Base-by-base conservation (phyloP, 2,113 vertebrate species). In the Prunella himalayana region DNA sequence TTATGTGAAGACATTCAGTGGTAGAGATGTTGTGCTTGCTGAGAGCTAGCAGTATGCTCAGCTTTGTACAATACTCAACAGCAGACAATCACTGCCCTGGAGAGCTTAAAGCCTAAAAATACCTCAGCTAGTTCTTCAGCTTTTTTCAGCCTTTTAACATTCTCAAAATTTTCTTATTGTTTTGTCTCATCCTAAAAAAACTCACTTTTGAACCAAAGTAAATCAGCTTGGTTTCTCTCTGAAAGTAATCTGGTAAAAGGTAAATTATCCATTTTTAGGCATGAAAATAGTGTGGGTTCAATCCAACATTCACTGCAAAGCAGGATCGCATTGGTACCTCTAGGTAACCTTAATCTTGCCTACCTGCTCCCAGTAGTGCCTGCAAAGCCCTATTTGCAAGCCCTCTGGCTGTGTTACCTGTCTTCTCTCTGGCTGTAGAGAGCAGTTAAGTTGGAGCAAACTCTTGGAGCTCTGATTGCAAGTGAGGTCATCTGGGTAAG, bases 81-180 rank as follows among this genome's bases (percentile, higher is more conserved):
- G 47, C 33, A 88, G 61, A 89, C 17, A 45, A 31, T 21, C 68
- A 51, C 17, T 86, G 64, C 44, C 44, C 54, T 81, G 64, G 72
- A 92, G 79, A 95, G 25, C 68, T 86, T 94, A 75, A 88, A 86
- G 27, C 51, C 90, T 92, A 90, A 94, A 95, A 95, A 88, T 88
- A 91, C 19, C 45, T 65, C 84, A 72, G 41, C 42, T 94, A 69
- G 73, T 77, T 15, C 57, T 66, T 94, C 70, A 91, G 70, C 8
- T 91, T 92, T 91, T 82, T 88, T 68, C 88, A 82, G 53, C 24
- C 81, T 91, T 83, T 80, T 61, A 87, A 64, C 14, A 12, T 79
- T 82, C 49, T 77, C 23, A 64, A 61, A n/a, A 44, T 63, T 75
- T 87, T 69, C 35, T 86, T 63, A 41, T 25, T 91, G 9, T 42